A percentile compares a stretch with the other conserved stretches of the same genome.
Evolutionary conservation across 1,140 invertebrate species (phyloP).

Genomic region (Cardiocondyla obscurior): DNA sequence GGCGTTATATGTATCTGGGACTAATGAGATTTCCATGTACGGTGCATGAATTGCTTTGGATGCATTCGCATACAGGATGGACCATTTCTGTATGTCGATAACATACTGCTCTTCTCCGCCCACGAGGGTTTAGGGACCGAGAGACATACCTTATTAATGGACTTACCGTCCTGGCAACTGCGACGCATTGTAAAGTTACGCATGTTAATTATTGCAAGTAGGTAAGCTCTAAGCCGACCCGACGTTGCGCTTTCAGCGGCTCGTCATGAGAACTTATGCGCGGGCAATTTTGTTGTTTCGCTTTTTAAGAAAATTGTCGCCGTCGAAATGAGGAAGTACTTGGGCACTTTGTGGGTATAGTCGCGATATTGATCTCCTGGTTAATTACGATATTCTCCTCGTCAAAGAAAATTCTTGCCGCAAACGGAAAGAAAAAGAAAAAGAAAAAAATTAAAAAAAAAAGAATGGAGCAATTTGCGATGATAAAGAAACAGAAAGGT

Average conservation of each 20-base stretch:
- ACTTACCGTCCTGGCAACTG: slow-evolving; percentile 27
- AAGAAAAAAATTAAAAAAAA: too few species aligned
- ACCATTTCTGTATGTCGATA: slow-evolving; percentile 50
- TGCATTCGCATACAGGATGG: slow-evolving; percentile 49
- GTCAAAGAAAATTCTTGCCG: not conserved
- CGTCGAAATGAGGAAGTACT: not conserved
- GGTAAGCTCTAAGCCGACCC: not conserved
- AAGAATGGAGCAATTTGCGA: not conserved
- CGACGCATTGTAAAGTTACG: not conserved
- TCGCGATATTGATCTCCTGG: not conserved
- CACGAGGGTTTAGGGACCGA: slow-evolving; percentile 19
- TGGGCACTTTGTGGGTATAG: not conserved
- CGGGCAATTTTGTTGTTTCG: not conserved
- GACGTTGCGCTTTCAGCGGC: not conserved
- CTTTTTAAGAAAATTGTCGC: not conserved
- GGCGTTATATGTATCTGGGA: slow-evolving; percentile 67
- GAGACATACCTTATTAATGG: slow-evolving; percentile 53
- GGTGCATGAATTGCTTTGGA: slow-evolving; percentile 68
- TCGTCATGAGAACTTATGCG: not conserved
- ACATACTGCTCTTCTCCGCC: slow-evolving; percentile 9
- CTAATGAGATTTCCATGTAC: slow-evolving; percentile 76
- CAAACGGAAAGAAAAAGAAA: slow-evolving; percentile 9
- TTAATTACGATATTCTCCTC: not conserved
- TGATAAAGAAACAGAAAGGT: slow-evolving; percentile 10
- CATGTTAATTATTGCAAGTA: slow-evolving; percentile 7